Evolutionary conservation across 2,113 vertebrate species (phyloP), one percentile per base, ranked within the genome.

Genomic region (Aptenodytes forsteri): DNA sequence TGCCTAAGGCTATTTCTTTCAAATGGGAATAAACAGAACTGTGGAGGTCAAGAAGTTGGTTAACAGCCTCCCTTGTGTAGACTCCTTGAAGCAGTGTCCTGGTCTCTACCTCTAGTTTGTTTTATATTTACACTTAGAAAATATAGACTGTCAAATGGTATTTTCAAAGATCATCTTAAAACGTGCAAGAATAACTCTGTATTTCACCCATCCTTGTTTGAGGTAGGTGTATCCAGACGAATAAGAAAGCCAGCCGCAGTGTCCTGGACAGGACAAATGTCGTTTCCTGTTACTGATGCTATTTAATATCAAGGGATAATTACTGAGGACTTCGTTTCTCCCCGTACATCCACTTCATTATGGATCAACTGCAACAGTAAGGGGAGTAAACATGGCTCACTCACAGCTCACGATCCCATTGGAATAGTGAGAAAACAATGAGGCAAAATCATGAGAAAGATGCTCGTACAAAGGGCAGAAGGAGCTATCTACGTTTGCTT

Each of bases 1-100:
- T 56, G 93, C 92, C 91, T 84, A 85, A n/a, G 91, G 96, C 83
- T 76, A 49, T 52, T 95, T 79, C 92, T 95, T 93, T 93, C 83
- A 91, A 89, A 91, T 4, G 9, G 78, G 89, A 96, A 89, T 38
- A 66, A 87, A 72, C 66, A 93, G 49, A 94, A 95, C 62, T 72
- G 44, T 18, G 42, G 55, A 80, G 67, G 50, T 90, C 55, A 92
- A 73, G 47, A 73, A 92, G 73, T 1, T 84, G 32, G 32, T 78
- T 94, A 93, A 83, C 67, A 93, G 36, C 42, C 88, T 67, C 46
- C 27, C 64, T 47, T 55, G 32, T 34, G 29, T 9, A 66, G 54
- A 38, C 54, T 90, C 55, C 75, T 36, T 38, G 47, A 93, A 87
- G 64, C 47, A 67, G 34, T 14, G 13, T 29, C 47, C 34, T 1